A percentile compares a stretch with the other conserved stretches of the same genome.
Evolutionary conservation across 2,113 vertebrate species (phyloP).

Genomic region (Arenaria interpres): DNA sequence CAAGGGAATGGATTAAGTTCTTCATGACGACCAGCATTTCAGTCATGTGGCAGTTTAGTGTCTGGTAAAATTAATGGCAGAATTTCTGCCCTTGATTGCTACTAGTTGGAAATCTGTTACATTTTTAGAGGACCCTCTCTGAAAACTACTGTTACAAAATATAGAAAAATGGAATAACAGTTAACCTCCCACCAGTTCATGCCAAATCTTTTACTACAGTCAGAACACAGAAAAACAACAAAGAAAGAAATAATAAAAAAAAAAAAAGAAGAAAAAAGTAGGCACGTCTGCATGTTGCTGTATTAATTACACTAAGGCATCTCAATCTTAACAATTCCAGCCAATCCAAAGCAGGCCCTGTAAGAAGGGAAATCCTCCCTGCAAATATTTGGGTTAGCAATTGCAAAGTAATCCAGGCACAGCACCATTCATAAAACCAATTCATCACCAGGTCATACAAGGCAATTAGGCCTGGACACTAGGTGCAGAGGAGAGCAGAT

Average conservation of each 20-base stretch:
- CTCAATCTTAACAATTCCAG: neutral
- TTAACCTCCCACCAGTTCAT: neutral
- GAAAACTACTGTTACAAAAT: neutral
- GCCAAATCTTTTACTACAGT: neutral
- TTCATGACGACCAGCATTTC: neutral
- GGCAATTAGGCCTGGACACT: neutral
- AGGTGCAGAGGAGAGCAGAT: neutral
- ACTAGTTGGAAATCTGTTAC: neutral
- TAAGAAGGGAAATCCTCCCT: neutral
- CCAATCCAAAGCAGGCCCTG: neutral
- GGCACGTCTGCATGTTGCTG: neutral
- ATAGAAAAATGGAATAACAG: neutral
- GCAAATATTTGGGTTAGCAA: slow-evolving; percentile 35
- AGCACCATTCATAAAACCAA: neutral
- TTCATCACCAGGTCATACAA: slow-evolving; percentile 2
- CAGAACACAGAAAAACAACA: neutral
- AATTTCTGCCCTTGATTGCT: neutral
- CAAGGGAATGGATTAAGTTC: neutral
- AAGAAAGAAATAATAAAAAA: neutral
- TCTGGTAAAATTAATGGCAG: neutral
- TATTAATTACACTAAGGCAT: neutral
- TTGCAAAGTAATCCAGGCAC: slow-evolving; percentile 12
- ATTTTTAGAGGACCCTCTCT: neutral
- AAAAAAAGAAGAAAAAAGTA: neutral
- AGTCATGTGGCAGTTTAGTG: neutral